Evolutionary conservation across 2,797 vertebrate species (phyloP), one percentile per base, ranked within the genome.

Genomic region (Hyperoplus immaculatus): DNA sequence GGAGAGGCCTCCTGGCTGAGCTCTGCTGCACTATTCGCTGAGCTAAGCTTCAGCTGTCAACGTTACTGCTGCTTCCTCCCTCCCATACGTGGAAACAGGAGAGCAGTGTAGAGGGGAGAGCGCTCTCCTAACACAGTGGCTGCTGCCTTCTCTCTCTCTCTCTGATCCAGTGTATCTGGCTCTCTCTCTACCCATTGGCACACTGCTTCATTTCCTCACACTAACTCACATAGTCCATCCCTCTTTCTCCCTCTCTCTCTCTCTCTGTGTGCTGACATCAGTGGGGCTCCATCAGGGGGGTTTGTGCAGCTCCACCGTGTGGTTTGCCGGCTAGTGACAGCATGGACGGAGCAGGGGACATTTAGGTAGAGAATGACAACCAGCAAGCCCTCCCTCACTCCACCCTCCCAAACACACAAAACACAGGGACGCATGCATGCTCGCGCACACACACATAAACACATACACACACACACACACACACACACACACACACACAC

Each of bases 211-310:
- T 87, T 76, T 86, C 77, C 84, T 90, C 82, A 83, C 72, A 69
- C 75, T 63, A 81, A 73, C 70, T 87, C 84, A 45, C 72, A 38
- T 18, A 47, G 57, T 69, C 78, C 8, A 49, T 65, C 75, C 38
- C 73, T 61, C 81, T 60, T 76, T 61, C 82, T 61, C 72, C 42
- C 72, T 55, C 69, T 58, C 64, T 67, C 75, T 68, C 81, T 62
- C 72, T 57, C 65, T 62, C 58, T 59, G 55, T 15, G 74, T 61
- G 57, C 94, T 95, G 96, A 97, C 96, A 97, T 96, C 96, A 95
- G 72, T 88, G 92, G 96, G 96, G 96, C 88, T 93, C 94, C 95
- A 58, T 83, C 46, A 95, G 95, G 95, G 95, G 96, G 96, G 80
- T 36, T 85, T 80, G 55, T 76, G 70, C 38, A 29, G 63, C 74